Evolutionary conservation across 2,888 invertebrate species (phyloP).

Genomic region (Cephus pygmeus): DNA sequence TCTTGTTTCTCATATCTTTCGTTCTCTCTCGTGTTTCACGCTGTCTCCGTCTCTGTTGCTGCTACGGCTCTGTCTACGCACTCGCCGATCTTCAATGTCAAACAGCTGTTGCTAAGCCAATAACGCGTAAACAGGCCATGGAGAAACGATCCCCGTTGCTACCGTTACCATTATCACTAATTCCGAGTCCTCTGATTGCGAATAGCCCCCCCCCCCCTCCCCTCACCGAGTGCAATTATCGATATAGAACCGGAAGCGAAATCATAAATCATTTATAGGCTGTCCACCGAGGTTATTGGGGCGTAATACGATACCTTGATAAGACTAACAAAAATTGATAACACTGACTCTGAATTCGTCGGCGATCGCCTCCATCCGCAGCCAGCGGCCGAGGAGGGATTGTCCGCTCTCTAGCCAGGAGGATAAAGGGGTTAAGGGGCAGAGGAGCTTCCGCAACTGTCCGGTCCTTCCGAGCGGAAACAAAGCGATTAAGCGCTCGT

Average conservation of each 20-base stretch:
- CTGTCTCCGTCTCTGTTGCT: constrained; percentile 19
- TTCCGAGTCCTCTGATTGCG: not conserved
- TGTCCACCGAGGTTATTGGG: not conserved
- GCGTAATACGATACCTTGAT: not conserved
- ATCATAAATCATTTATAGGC: not conserved
- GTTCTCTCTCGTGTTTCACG: not conserved
- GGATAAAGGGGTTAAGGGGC: not conserved
- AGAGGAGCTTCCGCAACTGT: constrained; percentile 3
- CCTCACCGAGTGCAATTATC: not conserved
- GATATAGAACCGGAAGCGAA: not conserved
- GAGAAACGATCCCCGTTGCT: not conserved
- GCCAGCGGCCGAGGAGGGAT: not conserved
- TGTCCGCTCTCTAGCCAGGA: not conserved
- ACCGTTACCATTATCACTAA: not conserved
- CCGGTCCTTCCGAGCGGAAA: constrained; percentile 34
- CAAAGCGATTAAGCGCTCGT: constrained; percentile 31
- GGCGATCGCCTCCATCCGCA: not conserved
- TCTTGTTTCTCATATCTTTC: not conserved
- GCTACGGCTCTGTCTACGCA: constrained; percentile 19
- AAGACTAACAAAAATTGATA: not conserved
- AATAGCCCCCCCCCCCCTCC: not conserved
- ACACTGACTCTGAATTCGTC: not conserved
- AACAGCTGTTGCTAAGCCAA: constrained; percentile 59
- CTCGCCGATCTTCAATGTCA: constrained; percentile 40
- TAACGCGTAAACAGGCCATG: constrained; percentile 23